A percentile compares a stretch with the other conserved stretches of the same genome.
These are phyloP conservation scores for Plectus sambesii DNA, from an alignment of 1,140 invertebrate genomes.

Conservation along the genomic window DNA sequence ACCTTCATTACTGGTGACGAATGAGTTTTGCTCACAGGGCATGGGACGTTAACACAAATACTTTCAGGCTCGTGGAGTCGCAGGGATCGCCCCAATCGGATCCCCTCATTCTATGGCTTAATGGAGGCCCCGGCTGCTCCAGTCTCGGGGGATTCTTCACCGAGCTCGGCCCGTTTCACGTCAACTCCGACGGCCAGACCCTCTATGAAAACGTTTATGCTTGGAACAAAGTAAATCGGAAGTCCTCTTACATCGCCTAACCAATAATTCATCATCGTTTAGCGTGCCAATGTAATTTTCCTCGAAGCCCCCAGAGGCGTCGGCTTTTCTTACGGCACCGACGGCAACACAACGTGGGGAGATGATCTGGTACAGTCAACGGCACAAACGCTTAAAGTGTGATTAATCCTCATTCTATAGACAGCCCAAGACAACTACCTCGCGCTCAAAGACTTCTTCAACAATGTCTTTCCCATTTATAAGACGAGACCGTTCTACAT, in stretches of 20 bases:
- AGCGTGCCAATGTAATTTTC: conserved; percentile 65
- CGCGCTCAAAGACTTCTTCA: conserved; percentile 51
- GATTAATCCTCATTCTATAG: too few relatives aligned
- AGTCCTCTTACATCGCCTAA: too few relatives aligned
- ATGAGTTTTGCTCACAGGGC: too few relatives aligned
- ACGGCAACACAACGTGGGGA: not conserved
- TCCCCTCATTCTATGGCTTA: conserved; percentile 53
- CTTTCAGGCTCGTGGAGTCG: conserved; percentile 50
- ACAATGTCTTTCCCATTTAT: conserved; percentile 50
- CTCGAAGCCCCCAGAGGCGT: conserved; percentile 54
- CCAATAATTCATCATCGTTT: too few relatives aligned
- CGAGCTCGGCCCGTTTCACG: conserved; percentile 50
- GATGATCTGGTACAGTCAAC: not conserved
- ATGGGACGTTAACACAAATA: too few relatives aligned
- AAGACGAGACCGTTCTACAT: conserved; percentile 47
- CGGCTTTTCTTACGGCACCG: conserved; percentile 50
- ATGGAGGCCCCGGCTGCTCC: conserved; percentile 53
- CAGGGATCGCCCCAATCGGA: conserved; percentile 45
- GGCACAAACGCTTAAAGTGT: not conserved
- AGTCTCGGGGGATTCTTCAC: conserved; percentile 50
- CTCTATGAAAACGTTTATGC: conserved; percentile 47
- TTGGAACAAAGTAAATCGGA: conserved; percentile 51
- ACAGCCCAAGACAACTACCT: conserved; percentile 47
- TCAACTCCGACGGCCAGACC: conserved; percentile 40
- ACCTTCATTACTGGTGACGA: too few relatives aligned